These are phyloP conservation scores for Nephila pilipes DNA, from an alignment of 1,140 invertebrate genomes.

Conservation along the genomic window DNA sequence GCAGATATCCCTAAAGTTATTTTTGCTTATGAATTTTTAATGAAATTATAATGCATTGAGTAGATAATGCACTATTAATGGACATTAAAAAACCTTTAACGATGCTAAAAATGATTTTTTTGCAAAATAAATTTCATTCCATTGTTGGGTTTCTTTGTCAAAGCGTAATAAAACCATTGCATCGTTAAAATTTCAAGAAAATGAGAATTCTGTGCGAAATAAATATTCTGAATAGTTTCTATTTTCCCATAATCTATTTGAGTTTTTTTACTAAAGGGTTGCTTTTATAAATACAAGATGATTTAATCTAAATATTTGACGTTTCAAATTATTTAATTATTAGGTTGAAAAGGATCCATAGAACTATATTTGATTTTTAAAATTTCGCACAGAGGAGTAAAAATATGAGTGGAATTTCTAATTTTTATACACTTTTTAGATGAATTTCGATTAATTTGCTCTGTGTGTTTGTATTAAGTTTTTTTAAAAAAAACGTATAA, in stretches of 20 bases:
- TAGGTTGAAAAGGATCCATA: too few species aligned
- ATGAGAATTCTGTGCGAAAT: neutral
- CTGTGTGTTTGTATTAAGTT: too few species aligned
- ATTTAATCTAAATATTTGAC: too few species aligned
- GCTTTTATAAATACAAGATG: neutral
- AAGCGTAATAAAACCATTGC: neutral
- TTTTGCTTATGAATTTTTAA: constrained; percentile 35
- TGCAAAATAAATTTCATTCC: neutral
- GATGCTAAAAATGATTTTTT: constrained; percentile 4
- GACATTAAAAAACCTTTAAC: constrained; percentile 34
- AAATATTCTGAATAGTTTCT: neutral
- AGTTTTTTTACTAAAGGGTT: neutral
- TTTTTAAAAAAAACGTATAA: too few species aligned
- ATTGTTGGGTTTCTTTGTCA: neutral
- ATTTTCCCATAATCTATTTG: neutral
- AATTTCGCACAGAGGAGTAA: too few species aligned
- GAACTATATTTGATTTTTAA: too few species aligned
- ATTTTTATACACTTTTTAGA: too few species aligned
- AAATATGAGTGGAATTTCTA: too few species aligned
- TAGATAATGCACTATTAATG: constrained; percentile 18
- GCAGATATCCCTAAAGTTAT: neutral
- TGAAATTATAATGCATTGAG: constrained; percentile 12
- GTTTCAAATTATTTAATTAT: too few species aligned
- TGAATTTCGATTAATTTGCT: too few species aligned
- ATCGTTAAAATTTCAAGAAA: neutral